A percentile compares a stretch with the other conserved stretches of the same genome.
phyloP scores from a whole-genome alignment of 2,797 vertebrate genomes.

The Lepus oiostolus region DNA sequence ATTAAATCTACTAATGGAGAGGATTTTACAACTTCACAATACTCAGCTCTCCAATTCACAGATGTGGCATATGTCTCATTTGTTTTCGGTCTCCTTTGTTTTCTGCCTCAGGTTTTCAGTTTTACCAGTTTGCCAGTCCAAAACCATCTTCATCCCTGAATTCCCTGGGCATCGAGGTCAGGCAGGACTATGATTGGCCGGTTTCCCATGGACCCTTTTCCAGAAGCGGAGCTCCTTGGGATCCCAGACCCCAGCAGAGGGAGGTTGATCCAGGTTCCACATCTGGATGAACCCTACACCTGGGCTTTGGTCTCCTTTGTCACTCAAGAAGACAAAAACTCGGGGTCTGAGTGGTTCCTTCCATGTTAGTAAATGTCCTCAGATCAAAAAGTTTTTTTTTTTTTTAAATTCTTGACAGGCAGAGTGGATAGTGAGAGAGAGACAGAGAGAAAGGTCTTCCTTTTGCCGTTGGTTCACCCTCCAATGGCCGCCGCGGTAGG shows the following conservation, averaged over 20 bases:
- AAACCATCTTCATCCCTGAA: background rate
- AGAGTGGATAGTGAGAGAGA: background rate
- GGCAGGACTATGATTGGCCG: background rate
- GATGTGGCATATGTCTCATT: background rate
- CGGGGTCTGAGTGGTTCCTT: background rate
- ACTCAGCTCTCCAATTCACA: background rate
- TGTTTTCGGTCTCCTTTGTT: constrained; percentile 13
- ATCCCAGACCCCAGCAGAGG: background rate
- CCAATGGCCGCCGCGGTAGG: too few relatives aligned
- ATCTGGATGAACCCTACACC: background rate
- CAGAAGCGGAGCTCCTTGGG: background rate
- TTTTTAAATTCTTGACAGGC: too few relatives aligned
- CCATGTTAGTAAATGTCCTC: background rate
- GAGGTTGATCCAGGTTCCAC: background rate
- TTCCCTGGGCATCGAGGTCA: background rate
- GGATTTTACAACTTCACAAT: background rate
- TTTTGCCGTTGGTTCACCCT: too few relatives aligned
- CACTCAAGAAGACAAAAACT: background rate
- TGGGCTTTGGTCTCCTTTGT: background rate
- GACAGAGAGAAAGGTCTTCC: too few relatives aligned
- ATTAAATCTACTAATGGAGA: background rate
- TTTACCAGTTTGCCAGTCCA: background rate
- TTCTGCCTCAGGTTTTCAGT: background rate
- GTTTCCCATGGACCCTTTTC: background rate
- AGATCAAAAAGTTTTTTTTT: background rate